Evolutionary conservation across 2,888 invertebrate genomes (phyloP), one percentile per base, ranked within the genome.

Genomic region (Hyalella azteca): DNA sequence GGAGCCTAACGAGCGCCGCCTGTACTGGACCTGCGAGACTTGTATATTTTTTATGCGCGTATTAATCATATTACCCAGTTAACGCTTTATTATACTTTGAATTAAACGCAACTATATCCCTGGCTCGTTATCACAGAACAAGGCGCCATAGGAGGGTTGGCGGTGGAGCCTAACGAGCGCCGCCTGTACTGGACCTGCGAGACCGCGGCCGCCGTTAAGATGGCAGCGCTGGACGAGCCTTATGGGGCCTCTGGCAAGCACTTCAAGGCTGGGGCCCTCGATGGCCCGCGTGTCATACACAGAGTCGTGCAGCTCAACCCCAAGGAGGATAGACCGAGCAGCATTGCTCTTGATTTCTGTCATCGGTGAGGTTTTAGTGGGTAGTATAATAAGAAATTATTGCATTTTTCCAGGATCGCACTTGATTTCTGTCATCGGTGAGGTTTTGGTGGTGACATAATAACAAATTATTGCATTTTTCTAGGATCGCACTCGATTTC

Each of bases 11-110:
- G 89, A 91, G 80, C 90, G 92, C 85, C 90, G 92, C 85, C 89
- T 96, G 22, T 96, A 94, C 89, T 96, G 95, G 94, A 95, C 95
- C 22, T 92, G 95, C 87, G 93, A 93, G 87, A 92, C 92, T n/a
- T n/a, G n/a, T n/a, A n/a, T n/a, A n/a, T n/a, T n/a, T n/a, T n/a
- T n/a, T n/a, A n/a, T n/a, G n/a, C n/a, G n/a, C n/a, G n/a, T n/a
- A n/a, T n/a, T 49, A 49, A 13, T 59, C 4, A 15, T 79, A 48
- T 49, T 54, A 40, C 32, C 22, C 36, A 48, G 15, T 60, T 36
- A 60, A 15, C 13, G 49, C 19, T 49, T 19, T 49, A 49, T 19
- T 49, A 19, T 19, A 15, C 19, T 49, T 49, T 49, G 19, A 22
- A 60, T 13, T 15, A 26, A 26, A 26, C 26, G 13, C 11, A 60